Conservation (phyloP, 2,888 invertebrate genomes). For the Acronicta alni region DNA sequence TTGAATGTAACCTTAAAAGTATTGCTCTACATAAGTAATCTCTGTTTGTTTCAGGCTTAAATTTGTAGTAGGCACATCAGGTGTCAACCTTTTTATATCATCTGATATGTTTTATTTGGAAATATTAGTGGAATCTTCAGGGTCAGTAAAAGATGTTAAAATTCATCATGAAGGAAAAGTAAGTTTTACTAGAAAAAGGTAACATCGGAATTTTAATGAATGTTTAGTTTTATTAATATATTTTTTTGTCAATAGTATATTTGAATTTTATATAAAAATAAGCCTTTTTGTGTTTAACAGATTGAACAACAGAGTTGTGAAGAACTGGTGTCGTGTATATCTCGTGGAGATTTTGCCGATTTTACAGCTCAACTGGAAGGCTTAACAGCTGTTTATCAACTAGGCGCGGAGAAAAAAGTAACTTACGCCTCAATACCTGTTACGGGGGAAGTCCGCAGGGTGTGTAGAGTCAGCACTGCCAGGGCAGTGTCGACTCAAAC, state of each 20-base stretch:
- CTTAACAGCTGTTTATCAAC: constrained; percentile 96
- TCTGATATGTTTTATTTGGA: constrained; percentile 99
- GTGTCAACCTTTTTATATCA: constrained; percentile 96
- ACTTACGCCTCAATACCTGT: constrained; percentile 50
- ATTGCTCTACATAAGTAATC: not conserved
- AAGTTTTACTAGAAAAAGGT: constrained; percentile 42
- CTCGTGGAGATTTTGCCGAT: constrained; percentile 96
- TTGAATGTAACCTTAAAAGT: too few species aligned
- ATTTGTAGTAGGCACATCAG: constrained; percentile 95
- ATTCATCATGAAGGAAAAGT: constrained; percentile 97
- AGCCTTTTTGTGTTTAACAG: constrained; percentile 56
- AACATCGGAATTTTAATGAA: not conserved
- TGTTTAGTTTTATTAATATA: not conserved
- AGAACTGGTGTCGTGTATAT: constrained; percentile 95
- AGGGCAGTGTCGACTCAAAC: constrained; percentile 37
- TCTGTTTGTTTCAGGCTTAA: constrained; percentile 90
- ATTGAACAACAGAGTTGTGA: constrained; percentile 95
- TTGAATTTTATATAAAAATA: constrained; percentile 1
- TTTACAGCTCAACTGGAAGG: constrained; percentile 98
- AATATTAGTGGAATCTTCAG: constrained; percentile 95
- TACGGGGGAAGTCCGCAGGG: constrained; percentile 52
- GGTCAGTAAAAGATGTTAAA: constrained; percentile 96
- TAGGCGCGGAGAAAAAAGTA: constrained; percentile 97
- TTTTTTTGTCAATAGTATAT: constrained; percentile 3
- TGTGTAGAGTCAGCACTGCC: constrained; percentile 49